Evolutionary conservation across 2,113 vertebrate genomes (phyloP), one percentile per base, ranked within the genome.

Genomic region (Sciurus niger): DNA sequence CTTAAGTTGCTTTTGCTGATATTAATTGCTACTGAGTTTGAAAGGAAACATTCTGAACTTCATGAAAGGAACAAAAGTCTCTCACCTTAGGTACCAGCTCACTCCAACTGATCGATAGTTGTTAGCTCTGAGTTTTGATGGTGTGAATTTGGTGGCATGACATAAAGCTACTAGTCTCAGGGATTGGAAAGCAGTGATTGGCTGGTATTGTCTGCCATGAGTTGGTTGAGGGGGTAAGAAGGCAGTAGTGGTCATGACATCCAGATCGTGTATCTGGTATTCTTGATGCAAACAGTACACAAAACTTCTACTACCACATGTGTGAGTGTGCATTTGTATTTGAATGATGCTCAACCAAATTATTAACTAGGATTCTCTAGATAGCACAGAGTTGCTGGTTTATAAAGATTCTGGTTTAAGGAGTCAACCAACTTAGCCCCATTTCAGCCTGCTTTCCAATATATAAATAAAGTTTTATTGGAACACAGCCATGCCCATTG

Each of bases 11-110:
- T 87, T 73, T 60, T 88, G 73, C 63, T 95, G 70, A 80, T 72
- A 94, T 96, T 70, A 86, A 87, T 84, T 93, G 85, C 55, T 63
- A 82, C 80, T 67, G 51, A 43, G 16, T 92, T 17, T 84, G 58
- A 95, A 95, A 92, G 63, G 78, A 97, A 93, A 55, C 14, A 48
- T 63, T 87, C 79, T 53, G 73, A 83, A 73, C 65, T 92, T 94
- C 51, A 20, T 53, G 87, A 93, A 95, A 40, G 40, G 8, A 68
- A 40, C 3, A 79, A 63, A 89, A 79, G 60, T 25, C 16, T 30
- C 85, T 25, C 40, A 93, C 60, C 28, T 94, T 86, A 51, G 6
- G 30, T 8, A 48, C 51, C 63, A 91, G 58, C 8, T 91, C 78
- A 86, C 55, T 78, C 13, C n/a, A 68, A 68, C 34, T 74, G 22